A percentile compares a stretch with the other conserved stretches of the same genome.
phyloP scores from a whole-genome alignment of 2,113 vertebrate genomes.

The Pycnonotus jocosus region DNA sequence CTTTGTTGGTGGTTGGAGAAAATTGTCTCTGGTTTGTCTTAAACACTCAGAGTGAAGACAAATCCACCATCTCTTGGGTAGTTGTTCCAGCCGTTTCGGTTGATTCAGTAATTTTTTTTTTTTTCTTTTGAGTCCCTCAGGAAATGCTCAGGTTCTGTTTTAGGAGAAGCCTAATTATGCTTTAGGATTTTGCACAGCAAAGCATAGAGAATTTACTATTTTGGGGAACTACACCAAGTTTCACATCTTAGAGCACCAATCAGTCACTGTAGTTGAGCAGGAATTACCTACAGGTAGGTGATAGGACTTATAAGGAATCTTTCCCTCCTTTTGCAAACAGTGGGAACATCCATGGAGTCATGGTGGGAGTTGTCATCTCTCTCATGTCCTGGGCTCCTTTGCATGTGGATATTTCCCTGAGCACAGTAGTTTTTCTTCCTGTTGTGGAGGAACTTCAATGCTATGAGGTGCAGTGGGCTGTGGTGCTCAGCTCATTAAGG shows the following conservation, averaged over 20 bases:
- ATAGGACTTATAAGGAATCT: background rate
- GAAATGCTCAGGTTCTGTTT: background rate
- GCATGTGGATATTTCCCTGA: background rate
- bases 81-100: background rate
- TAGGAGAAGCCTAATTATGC: background rate
- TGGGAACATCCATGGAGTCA: background rate
- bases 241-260: background rate
- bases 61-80: background rate
- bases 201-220: background rate
- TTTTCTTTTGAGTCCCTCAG: background rate
- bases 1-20: background rate
- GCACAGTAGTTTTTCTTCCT: background rate
- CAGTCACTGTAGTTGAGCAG: background rate
- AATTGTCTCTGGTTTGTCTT: background rate
- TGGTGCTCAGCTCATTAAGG: background rate
- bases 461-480: background rate
- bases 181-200: background rate
- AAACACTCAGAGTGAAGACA: background rate
- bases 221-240: background rate
- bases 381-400: background rate
- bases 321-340: background rate
- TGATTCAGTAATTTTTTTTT: background rate
- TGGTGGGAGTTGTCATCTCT: background rate
- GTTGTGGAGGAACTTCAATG: background rate
- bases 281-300: background rate